Evolutionary conservation across 1,140 invertebrate genomes (phyloP).

Genomic region (Andricus grossulariae): DNA sequence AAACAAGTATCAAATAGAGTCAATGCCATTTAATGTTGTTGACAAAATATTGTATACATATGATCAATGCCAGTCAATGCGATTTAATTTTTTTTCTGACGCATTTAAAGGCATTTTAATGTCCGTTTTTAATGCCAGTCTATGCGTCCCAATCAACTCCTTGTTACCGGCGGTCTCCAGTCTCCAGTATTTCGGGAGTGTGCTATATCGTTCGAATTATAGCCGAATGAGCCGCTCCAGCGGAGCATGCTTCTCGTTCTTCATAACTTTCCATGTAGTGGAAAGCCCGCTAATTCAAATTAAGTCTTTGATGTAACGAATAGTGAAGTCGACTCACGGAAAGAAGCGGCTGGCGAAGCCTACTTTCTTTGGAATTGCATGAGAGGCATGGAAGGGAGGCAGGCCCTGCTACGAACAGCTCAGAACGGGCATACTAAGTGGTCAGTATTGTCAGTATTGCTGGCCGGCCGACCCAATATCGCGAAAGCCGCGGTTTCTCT

Average conservation of each 20-base stretch:
- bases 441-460: conserved; percentile 46
- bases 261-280: conserved; percentile 53
- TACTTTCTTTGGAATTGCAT: conserved; percentile 58
- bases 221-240: conserved; percentile 9
- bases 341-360: conserved; percentile 59
- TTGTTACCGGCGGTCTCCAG: too few relatives aligned
- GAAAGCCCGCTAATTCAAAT: conserved; percentile 48
- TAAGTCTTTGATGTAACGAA: conserved; percentile 41
- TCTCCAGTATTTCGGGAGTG: too few relatives aligned
- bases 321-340: conserved; percentile 58
- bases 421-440: background rate
- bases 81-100: too few relatives aligned
- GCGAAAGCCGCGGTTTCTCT: background rate
- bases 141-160: too few relatives aligned
- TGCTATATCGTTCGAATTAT: background rate
- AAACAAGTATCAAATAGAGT: too few relatives aligned
- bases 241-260: conserved; percentile 18
- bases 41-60: too few relatives aligned
- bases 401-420: background rate
- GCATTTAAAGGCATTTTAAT: too few relatives aligned
- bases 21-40: too few relatives aligned
- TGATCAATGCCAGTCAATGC: too few relatives aligned
- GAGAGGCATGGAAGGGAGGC: conserved; percentile 35
- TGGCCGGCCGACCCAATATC: conserved; percentile 41
- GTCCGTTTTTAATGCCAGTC: too few relatives aligned